Base-by-base conservation (phyloP, 2,888 invertebrate species). In the Pollenia amentaria region DNA sequence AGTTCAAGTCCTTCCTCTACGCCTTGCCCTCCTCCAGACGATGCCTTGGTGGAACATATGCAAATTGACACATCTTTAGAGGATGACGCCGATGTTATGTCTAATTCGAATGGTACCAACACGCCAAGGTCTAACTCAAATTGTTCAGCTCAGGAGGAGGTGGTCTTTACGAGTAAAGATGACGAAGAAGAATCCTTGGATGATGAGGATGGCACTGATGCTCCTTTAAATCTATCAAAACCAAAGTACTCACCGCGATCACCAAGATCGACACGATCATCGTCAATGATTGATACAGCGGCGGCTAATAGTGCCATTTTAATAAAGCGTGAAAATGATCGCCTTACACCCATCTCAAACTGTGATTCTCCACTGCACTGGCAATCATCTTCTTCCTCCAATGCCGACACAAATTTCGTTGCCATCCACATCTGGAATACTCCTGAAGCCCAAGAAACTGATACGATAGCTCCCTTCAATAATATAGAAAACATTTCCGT, bases 141-240 rank as follows among this genome's bases (percentile, higher is more conserved):
- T 42, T 64, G 62, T 40, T 76, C 87, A 46, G 72, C 80, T 14
- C 79, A 83, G 60, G 86, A 83, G 9, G 84, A 84, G n/a, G 67
- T 70, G 48, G 9, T 73, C 46, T 51, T 78, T 38, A 44, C 60
- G n/a, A 67, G 72, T 38, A 79, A 79, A 16, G 85, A 85, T 29
- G 82, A 81, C n/a, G 75, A 79, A 16, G 85, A 85, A 40, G 82
- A 81, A 18, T 73, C 76, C 29, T 29, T 69, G 21, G 72, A 65
- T 46, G 76, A 57, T 40, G 85, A 77, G 12, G 79, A 82, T 44
- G 78, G 57, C 93, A 95, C 96, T 0, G 98, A 98, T 92, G 95
- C 97, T 1, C 98, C 98, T 1, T 94, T 98, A 60, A 98, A 98
- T 94, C 95, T 98, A 75, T 96, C 96, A 91, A 98, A 98, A 94